Evolutionary conservation across 2,113 vertebrate genomes (phyloP).

Genomic region (Pitta sordida): DNA sequence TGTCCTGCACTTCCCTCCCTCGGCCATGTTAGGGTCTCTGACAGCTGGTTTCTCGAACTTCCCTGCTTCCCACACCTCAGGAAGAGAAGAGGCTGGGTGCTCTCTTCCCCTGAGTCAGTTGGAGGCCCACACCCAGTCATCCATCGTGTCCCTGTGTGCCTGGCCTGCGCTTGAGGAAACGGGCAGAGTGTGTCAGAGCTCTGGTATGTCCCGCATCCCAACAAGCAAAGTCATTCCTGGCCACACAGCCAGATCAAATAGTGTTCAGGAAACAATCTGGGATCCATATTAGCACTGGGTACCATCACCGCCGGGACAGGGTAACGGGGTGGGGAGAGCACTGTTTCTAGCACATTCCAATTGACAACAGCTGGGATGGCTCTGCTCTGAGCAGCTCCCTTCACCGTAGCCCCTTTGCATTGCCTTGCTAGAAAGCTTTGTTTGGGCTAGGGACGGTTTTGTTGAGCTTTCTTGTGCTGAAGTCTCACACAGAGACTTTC

Average conservation of each 20-base stretch:
- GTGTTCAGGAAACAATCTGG: background rate
- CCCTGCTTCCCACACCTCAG: too few relatives aligned
- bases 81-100: accelerated
- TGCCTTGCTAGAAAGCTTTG: background rate
- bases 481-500: conserved; percentile 1
- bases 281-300: background rate
- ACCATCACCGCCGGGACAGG: accelerated
- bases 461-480: background rate
- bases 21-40: background rate
- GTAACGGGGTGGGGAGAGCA: accelerated
- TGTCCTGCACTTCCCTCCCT: accelerated
- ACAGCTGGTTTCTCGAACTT: accelerated
- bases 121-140: accelerated
- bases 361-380: conserved; percentile 1
- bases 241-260: conserved; percentile 18
- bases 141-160: accelerated
- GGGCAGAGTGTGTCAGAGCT: accelerated
- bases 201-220: accelerated
- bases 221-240: background rate
- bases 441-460: background rate
- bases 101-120: accelerated
- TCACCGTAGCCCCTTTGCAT: accelerated
- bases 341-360: conserved; percentile 27
- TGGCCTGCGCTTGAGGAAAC: accelerated
- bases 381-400: background rate